A percentile compares a stretch with the other conserved stretches of the same genome.
Evolutionary conservation across 2,113 vertebrate genomes (phyloP).

Genomic region (Equus przewalskii): DNA sequence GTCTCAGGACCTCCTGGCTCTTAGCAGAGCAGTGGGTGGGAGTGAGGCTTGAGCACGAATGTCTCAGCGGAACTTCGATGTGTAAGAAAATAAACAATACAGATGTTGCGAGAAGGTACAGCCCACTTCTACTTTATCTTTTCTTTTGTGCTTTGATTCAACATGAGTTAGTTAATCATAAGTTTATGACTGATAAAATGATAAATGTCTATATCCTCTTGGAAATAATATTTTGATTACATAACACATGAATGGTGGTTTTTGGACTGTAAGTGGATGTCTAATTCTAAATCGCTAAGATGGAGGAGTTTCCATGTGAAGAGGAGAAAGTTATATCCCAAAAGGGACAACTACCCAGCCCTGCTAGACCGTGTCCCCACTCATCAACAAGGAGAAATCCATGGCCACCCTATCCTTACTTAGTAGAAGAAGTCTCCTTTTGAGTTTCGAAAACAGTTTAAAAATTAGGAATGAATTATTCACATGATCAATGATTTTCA

Average conservation of each 20-base stretch:
- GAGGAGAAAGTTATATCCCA: background rate
- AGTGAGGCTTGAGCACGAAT: background rate
- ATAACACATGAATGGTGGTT: background rate
- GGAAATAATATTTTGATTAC: background rate
- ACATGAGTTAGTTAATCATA: background rate
- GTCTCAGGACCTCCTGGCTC: background rate
- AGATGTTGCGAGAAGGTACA: background rate
- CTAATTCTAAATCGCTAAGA: background rate
- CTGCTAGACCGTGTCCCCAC: no score
- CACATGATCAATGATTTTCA: background rate
- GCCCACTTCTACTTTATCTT: background rate
- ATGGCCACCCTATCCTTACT: background rate
- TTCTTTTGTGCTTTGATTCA: background rate
- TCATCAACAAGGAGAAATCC: background rate
- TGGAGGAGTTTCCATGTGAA: background rate
- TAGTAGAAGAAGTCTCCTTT: background rate
- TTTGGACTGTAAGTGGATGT: background rate
- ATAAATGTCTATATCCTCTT: background rate
- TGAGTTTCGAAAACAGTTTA: background rate
- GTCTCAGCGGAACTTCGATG: background rate
- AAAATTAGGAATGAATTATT: background rate
- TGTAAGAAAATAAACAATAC: background rate
- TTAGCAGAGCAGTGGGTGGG: background rate
- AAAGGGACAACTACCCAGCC: background rate
- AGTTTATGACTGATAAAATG: background rate